Evolutionary conservation across 1,140 invertebrate genomes (phyloP).

Genomic region (Solenopsis fugax): DNA sequence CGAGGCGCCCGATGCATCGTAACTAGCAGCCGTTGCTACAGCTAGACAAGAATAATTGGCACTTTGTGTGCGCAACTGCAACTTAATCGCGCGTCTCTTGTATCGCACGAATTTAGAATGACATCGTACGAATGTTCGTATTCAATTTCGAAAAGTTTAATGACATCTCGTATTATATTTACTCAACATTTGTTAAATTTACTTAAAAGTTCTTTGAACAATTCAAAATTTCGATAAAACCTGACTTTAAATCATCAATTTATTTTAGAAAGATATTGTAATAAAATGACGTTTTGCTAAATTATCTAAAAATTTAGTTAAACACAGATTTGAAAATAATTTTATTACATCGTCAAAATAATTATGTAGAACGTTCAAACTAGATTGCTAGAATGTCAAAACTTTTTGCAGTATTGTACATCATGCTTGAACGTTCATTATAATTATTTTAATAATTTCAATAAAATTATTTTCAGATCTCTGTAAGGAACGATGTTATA

Average conservation of each 20-base stretch:
- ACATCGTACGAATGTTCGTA: background rate
- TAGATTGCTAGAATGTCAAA: no score
- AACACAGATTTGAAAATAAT: no score
- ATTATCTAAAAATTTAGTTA: no score
- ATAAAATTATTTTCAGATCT: no score
- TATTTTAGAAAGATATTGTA: no score
- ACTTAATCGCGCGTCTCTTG: constrained; percentile 22
- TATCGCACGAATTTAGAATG: background rate
- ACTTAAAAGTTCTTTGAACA: background rate
- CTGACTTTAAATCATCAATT: no score
- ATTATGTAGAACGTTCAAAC: no score
- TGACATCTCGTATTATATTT: background rate
- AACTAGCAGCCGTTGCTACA: constrained; percentile 56
- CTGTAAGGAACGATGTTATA: background rate
- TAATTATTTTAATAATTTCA: no score
- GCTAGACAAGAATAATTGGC: constrained; percentile 56
- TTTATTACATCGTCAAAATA: no score
- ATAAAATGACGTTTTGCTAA: no score
- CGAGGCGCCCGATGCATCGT: constrained; percentile 65
- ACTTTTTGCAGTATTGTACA: no score
- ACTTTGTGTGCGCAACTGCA: constrained; percentile 15
- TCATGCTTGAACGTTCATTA: no score
- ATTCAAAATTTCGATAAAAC: background rate
- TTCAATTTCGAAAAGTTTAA: constrained; percentile 12
- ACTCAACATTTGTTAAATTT: background rate